Percentiles rank a stretch among this genome's conserved stretches.
Evolutionary conservation across 2,797 vertebrate species (phyloP).

Genomic region (Gadopsis bispinosus): DNA sequence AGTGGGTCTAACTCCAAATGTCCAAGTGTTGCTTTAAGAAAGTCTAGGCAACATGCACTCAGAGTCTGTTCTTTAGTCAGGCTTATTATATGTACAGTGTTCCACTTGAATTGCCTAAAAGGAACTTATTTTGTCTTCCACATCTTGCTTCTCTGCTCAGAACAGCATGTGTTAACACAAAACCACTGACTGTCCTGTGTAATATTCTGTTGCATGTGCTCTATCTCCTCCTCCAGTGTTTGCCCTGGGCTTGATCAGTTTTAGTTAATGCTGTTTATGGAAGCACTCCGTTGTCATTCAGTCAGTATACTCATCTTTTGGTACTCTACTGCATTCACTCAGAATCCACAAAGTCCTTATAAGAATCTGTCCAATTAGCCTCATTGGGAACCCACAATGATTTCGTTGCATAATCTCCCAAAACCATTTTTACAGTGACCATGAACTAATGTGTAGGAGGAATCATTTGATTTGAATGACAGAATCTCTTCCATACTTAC

Average conservation of each 20-base stretch:
- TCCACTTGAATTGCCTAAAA: background rate
- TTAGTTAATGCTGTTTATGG: constrained; percentile 58
- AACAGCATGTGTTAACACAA: constrained; percentile 49
- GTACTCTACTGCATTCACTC: background rate
- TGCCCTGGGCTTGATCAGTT: constrained; percentile 53
- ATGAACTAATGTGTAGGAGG: constrained; percentile 9
- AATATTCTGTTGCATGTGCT: constrained; percentile 68
- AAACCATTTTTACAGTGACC: constrained; percentile 10
- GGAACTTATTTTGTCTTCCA: background rate
- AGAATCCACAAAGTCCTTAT: constrained; percentile 8
- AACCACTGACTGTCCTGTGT: constrained; percentile 30
- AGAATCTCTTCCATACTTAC: constrained; percentile 73
- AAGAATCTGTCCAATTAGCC: constrained; percentile 27
- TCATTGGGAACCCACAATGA: constrained; percentile 28
- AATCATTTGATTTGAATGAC: constrained; percentile 61
- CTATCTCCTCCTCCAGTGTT: constrained; percentile 47
- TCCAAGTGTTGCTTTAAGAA: background rate
- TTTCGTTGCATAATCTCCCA: constrained; percentile 23
- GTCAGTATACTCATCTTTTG: constrained; percentile 24
- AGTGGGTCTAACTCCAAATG: background rate
- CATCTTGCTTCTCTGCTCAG: constrained; percentile 22
- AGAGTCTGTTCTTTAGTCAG: background rate
- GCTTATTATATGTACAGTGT: background rate
- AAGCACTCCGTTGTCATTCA: constrained; percentile 66
- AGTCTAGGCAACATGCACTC: background rate